These are phyloP conservation scores for Ptychoptera contaminata DNA, from an alignment of 2,888 invertebrate genomes.

Conservation along the genomic window DNA sequence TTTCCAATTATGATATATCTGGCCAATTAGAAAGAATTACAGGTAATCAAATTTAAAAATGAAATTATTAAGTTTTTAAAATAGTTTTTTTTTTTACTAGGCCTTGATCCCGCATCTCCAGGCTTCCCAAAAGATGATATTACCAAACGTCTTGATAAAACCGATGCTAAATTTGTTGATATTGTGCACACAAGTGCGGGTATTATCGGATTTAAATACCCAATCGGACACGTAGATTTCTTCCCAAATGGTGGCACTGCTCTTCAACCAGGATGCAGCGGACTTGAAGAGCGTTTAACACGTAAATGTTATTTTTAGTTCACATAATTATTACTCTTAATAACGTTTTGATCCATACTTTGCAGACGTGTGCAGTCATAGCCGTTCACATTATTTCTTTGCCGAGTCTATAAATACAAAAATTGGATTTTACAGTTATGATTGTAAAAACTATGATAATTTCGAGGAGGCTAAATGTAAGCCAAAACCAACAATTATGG, in stretches of 20 bases:
- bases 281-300: background rate
- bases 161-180: conserved; percentile 57
- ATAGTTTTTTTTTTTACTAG: conserved; percentile 27
- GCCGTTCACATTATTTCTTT: background rate
- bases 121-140: conserved; percentile 33
- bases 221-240: conserved; percentile 1
- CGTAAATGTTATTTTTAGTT: background rate
- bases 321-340: background rate
- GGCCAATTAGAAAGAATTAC: conserved; percentile 39
- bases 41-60: conserved; percentile 25
- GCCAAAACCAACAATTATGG: background rate
- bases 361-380: background rate
- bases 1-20: conserved; percentile 33
- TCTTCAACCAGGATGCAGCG: background rate
- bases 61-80: conserved; percentile 4
- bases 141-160: conserved; percentile 38
- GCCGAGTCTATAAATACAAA: background rate
- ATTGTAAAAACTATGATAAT: background rate
- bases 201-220: conserved; percentile 38
- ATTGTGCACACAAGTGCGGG: conserved; percentile 59
- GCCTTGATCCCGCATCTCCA: conserved; percentile 54
- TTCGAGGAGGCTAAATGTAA: background rate
- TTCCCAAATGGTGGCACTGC: conserved; percentile 1
- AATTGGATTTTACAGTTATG: background rate
- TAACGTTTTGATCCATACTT: background rate